phyloP scores from a whole-genome alignment of 2,797 vertebrate species.

The Chlorospingus flavigularis region DNA sequence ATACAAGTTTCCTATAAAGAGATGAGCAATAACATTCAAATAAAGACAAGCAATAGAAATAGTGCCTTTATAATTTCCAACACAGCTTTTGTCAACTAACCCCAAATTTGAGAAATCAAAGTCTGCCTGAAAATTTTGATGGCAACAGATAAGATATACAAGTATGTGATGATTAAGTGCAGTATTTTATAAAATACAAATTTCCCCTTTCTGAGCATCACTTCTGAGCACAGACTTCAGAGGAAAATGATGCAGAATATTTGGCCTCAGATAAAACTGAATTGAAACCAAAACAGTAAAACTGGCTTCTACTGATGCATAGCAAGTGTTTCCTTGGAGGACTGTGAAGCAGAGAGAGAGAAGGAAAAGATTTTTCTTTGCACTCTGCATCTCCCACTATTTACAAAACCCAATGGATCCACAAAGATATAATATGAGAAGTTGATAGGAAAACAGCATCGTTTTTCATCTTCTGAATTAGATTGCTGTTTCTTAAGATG shows the following conservation, averaged over 20 bases:
- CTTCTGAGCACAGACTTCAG: background rate
- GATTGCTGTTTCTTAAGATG: background rate
- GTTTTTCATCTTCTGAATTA: background rate
- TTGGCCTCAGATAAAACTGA: background rate
- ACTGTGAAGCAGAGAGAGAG: background rate
- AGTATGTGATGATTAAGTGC: background rate
- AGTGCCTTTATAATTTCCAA: background rate
- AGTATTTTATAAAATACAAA: background rate
- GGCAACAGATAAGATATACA: background rate
- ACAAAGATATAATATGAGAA: background rate
- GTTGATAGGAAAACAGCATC: background rate
- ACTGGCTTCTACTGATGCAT: background rate
- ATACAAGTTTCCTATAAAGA: background rate
- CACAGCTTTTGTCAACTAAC: background rate
- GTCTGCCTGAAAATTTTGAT: background rate
- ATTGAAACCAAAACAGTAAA: background rate
- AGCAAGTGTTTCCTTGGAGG: background rate
- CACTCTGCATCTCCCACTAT: background rate
- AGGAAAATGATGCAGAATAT: background rate
- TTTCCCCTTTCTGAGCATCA: background rate
- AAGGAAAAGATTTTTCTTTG: background rate
- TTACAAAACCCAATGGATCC: background rate
- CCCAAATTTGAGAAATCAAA: background rate
- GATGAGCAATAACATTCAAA: background rate
- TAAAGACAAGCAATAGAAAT: background rate